Evolutionary conservation across 2,888 invertebrate genomes (phyloP), one percentile per base, ranked within the genome.

Genomic region (Metopia argyrocephala): DNA sequence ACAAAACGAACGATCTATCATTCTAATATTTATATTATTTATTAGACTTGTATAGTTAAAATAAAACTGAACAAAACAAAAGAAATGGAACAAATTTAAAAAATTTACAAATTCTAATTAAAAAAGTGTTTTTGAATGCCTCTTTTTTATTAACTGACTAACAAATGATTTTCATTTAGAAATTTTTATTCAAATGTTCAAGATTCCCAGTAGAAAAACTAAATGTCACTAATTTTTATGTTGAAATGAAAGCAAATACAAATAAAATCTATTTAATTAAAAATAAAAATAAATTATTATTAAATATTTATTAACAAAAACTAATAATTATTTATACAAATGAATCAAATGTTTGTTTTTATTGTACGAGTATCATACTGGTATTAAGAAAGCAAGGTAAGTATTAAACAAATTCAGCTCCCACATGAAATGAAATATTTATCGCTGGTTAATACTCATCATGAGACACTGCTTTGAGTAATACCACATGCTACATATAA

Each of bases 111-210:
- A 12, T 23, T 61, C 18, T 3, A 4, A 18, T 64, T 48, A 7
- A 20, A 61, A 61, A 59, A 27, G 23, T 31, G 3, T 15, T 57
- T 76, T 79, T 76, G 69, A 79, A 76, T 79, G 18, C 75, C 75
- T 65, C 57, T 65, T 66, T 21, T 20, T 48, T 1, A 7, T 48
- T 50, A 45, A 45, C 7, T 27, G 31, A 66, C 23, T 28, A 57
- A 61, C n/a, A 70, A 27, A 2, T 28, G n/a, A n/a, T 50, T 25
- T 59, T 59, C 2, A 74, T 9, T 31, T 52, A 48, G 59, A 2
- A 59, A 20, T 28, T 50, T 50, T 9, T 38, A 38, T 15, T 9
- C 15, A 54, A 38, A 65, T 38, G 15, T 20, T 50, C 20, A 28
- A 59, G 57, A 66, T 75, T 27, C 61, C 59, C 20, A 15, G 48